These are phyloP conservation scores for Drosophila chauvacae DNA, from an alignment of 1,140 invertebrate genomes.

Conservation along the genomic window DNA sequence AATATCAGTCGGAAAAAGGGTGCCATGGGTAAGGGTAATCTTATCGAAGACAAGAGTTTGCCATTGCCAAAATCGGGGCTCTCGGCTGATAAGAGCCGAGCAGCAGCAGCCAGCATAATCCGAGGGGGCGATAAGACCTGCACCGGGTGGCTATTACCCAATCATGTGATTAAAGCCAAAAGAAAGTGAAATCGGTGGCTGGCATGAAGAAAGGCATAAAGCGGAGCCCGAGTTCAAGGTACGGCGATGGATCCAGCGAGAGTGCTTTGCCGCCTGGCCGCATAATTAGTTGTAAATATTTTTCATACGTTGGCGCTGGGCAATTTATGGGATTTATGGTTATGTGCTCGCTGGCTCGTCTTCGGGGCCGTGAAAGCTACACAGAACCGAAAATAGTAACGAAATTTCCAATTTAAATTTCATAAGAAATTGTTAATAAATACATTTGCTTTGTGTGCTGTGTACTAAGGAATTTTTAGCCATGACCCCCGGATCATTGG, in stretches of 20 bases:
- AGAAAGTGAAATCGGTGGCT: slow-evolving; percentile 54
- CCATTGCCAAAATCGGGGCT: slow-evolving; percentile 35
- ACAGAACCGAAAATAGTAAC: slow-evolving; percentile 1
- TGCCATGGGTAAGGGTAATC: slow-evolving; percentile 30
- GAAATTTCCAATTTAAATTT: neutral
- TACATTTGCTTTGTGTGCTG: neutral
- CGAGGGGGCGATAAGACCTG: slow-evolving; percentile 39
- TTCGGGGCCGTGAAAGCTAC: slow-evolving; percentile 27
- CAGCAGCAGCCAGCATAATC: slow-evolving; percentile 40
- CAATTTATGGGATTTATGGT: slow-evolving; percentile 51
- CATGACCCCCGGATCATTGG: neutral
- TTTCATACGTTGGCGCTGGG: slow-evolving; percentile 32
- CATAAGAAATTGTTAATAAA: no score
- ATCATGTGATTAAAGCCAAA: slow-evolving; percentile 69
- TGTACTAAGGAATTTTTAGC: neutral
- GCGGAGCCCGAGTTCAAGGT: slow-evolving; percentile 63
- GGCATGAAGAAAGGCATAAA: slow-evolving; percentile 30
- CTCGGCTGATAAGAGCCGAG: slow-evolving; percentile 25
- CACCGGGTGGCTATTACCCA: slow-evolving; percentile 59
- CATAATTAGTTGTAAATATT: slow-evolving; percentile 58
- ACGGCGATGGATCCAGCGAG: slow-evolving; percentile 40
- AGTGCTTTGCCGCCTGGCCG: slow-evolving; percentile 43
- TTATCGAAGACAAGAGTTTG: slow-evolving; percentile 27
- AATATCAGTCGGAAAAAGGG: slow-evolving; percentile 27
- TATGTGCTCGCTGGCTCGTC: slow-evolving; percentile 15